These are phyloP conservation scores for Haplochromis vanheusdeni DNA, from an alignment of 2,113 vertebrate genomes.

Conservation along the genomic window DNA sequence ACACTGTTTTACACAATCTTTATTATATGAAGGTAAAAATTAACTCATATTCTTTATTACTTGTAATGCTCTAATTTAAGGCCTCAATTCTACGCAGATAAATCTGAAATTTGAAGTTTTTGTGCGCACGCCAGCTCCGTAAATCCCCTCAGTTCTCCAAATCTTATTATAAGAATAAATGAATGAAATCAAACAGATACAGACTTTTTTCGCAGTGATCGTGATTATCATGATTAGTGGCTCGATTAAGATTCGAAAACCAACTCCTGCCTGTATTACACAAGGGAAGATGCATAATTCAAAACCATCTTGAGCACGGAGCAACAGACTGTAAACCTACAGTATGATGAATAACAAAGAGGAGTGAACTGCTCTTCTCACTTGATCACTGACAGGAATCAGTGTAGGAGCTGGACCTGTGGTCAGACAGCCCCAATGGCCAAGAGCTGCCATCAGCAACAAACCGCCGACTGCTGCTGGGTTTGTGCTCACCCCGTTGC, in stretches of 20 bases:
- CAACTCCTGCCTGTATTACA: slow-evolving; percentile 10
- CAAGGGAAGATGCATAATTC: slow-evolving; percentile 37
- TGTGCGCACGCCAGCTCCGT: background rate
- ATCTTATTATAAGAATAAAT: background rate
- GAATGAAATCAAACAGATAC: background rate
- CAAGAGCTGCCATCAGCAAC: background rate
- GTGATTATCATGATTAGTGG: background rate
- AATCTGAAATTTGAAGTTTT: background rate
- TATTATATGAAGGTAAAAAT: background rate
- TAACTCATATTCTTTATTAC: background rate
- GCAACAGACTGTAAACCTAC: slow-evolving; percentile 23
- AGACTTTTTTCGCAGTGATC: background rate
- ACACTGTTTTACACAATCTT: background rate
- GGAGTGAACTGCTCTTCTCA: background rate
- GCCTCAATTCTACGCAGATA: background rate
- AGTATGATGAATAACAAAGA: slow-evolving; percentile 33
- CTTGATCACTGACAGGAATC: slow-evolving; percentile 2
- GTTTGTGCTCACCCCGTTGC: background rate
- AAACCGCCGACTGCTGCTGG: background rate
- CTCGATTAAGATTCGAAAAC: slow-evolving; percentile 12
- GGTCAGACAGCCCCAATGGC: background rate
- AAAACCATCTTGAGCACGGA: slow-evolving; percentile 23
- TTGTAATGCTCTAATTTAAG: background rate
- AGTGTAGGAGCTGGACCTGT: background rate
- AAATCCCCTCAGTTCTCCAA: background rate